These are phyloP conservation scores for Melanaphis sacchari DNA, from an alignment of 1,140 invertebrate genomes.

Conservation along the genomic window DNA sequence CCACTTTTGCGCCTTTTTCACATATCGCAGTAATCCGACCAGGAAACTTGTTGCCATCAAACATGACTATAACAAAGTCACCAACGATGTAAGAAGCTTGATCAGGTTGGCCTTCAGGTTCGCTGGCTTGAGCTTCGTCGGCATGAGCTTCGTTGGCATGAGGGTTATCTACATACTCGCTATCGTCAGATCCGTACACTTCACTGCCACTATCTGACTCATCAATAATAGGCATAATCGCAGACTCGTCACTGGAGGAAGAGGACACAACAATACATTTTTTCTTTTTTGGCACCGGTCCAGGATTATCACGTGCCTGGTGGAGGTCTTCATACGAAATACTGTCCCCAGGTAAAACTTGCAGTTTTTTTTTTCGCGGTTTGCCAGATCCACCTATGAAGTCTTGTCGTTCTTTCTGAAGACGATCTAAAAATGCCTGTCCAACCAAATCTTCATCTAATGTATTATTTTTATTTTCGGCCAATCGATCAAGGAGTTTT, in stretches of 20 bases:
- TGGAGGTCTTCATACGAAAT: not conserved
- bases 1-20: not conserved
- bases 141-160: no score
- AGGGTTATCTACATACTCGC: not conserved
- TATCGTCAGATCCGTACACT: not conserved
- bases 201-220: not conserved
- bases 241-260: not conserved
- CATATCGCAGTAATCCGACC: not conserved
- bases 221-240: not conserved
- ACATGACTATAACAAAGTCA: not conserved
- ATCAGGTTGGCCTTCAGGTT: not conserved
- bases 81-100: not conserved
- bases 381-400: constrained; percentile 55
- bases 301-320: not conserved
- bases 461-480: no score
- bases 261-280: not conserved
- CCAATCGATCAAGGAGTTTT: no score
- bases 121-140: not conserved
- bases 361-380: constrained; percentile 38
- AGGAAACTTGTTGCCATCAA: not conserved
- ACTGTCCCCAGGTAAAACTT: not conserved
- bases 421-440: constrained; percentile 60
- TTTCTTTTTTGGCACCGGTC: not conserved
- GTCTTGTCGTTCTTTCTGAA: constrained; percentile 53
- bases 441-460: constrained; percentile 61